Evolutionary conservation across 1,140 invertebrate genomes (phyloP).

Genomic region (Babylonia areolata): DNA sequence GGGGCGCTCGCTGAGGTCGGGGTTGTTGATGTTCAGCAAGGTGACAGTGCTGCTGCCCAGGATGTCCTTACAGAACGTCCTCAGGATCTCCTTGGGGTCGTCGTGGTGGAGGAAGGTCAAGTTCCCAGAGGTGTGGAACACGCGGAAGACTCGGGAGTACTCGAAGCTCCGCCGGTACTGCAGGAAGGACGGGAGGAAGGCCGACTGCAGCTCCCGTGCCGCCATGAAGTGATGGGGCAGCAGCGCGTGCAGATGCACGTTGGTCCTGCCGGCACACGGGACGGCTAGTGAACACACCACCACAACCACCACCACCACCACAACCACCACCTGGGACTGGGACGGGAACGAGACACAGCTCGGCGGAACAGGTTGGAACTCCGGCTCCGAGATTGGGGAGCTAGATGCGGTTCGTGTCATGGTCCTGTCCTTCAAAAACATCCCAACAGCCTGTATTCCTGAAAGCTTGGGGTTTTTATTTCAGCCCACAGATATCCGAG

Average conservation of each 20-base stretch:
- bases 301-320: too few relatives aligned
- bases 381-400: neutral
- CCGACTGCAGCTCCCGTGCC: conserved; percentile 23
- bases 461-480: too few relatives aligned
- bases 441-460: too few relatives aligned
- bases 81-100: conserved; percentile 48
- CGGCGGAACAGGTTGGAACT: too few relatives aligned
- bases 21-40: conserved; percentile 56
- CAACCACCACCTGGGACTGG: too few relatives aligned
- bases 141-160: conserved; percentile 6
- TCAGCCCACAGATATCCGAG: too few relatives aligned
- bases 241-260: conserved; percentile 46
- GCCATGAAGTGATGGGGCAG: conserved; percentile 41
- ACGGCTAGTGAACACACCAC: neutral
- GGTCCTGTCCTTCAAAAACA: too few relatives aligned
- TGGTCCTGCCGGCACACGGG: neutral
- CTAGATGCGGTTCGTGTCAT: neutral
- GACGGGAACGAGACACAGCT: neutral
- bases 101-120: conserved; percentile 44
- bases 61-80: conserved; percentile 46
- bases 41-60: conserved; percentile 44
- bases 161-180: conserved; percentile 30
- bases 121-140: conserved; percentile 15
- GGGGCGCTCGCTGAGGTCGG: conserved; percentile 28
- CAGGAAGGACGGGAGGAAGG: conserved; percentile 29